Evolutionary conservation across 2,797 vertebrate species (phyloP), one percentile per base, ranked within the genome.

Genomic region (Falco columbarius): DNA sequence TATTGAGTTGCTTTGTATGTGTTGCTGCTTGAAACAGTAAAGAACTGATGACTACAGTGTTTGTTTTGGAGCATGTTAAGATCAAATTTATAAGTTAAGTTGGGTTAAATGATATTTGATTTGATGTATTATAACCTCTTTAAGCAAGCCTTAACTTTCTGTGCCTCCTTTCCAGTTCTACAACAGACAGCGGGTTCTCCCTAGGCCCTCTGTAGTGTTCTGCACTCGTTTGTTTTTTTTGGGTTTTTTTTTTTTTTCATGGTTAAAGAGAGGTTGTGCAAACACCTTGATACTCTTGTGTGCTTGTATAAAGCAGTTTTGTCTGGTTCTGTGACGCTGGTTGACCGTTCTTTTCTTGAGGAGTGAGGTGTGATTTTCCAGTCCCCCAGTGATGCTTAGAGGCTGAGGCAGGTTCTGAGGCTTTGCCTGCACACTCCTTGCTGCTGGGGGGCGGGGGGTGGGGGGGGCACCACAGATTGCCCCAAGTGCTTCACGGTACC

Each of bases 351-450:
- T 67, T 63, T 54, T 76, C 17, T 30, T 75, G 62, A 66, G 46
- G 71, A 66, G 55, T 23, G 17, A 82, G 51, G 38, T 76, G 51
- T 72, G 42, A 34, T 91, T 94, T 72, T 4, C 10, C 46, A 76
- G 79, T 36, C 58, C 42, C 36, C 15, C 42, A 47, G 55, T 85
- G 79, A 65, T 18, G 9, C 71, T 65, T 44, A 30, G 49, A 54
- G 74, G 62, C 54, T 49, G 46, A 34, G 44, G 62, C 40, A 56
- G 66, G n/a, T 30, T 65, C 22, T 24, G 8, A 5, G 15, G 4
- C 27, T 90, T 93, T 1, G 0, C 26, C 47, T 34, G 34, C 17
- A 3, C 0, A 0, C n/a, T 40, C 30, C 52, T 62, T 49, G 15
- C 38, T 76, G 23, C 22, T 70, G 20, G 47, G 38, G 38, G 38